Evolutionary conservation across 2,113 vertebrate genomes (phyloP), one percentile per base, ranked within the genome.

Genomic region (Anarrhichthys ocellatus): DNA sequence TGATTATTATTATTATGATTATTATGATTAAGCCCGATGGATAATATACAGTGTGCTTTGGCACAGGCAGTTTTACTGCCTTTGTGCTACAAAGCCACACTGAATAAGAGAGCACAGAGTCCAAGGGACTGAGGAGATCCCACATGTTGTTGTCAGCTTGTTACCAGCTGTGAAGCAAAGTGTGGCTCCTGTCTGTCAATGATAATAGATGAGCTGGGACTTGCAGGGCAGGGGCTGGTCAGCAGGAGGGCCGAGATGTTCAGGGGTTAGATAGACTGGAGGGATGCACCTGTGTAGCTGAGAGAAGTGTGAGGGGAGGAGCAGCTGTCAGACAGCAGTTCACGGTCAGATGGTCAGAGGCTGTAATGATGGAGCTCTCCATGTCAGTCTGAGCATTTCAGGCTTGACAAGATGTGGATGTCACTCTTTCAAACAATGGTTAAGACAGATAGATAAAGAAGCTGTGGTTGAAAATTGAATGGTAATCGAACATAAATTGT

Each of bases 271-370:
- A 74, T 76, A 44, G 79, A 76, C 66, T 46, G 61, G 44, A 73
- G 5, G 27, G 80, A 64, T 65, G 73, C 81, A 52, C 52, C 1
- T 27, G 73, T 44, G 59, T 34, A 72, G 74, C 40, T 69, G 70
- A 44, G 73, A 63, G 68, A 50, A 70, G 67, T 44, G 77, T 65
- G 69, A 83, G 38, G 87, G 75, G 74, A 50, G 83, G 69, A 89
- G 88, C 88, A 92, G 85, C 76, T 91, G 88, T 89, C 74, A 72
- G 70, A 66, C 59, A 32, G 46, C 4, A 13, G 73, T 65, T 86
- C 80, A 87, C 5, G 34, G 78, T 76, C 76, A 63, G 77, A 14
- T 4, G 18, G 67, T 82, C 81, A 88, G 82, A 78, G 81, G 82
- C 58, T 71, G 17, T 82, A 81, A 84, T 77, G 62, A 85, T 86